Conservation (phyloP, 2,888 invertebrate genomes). For the Erebia aethiops region DNA sequence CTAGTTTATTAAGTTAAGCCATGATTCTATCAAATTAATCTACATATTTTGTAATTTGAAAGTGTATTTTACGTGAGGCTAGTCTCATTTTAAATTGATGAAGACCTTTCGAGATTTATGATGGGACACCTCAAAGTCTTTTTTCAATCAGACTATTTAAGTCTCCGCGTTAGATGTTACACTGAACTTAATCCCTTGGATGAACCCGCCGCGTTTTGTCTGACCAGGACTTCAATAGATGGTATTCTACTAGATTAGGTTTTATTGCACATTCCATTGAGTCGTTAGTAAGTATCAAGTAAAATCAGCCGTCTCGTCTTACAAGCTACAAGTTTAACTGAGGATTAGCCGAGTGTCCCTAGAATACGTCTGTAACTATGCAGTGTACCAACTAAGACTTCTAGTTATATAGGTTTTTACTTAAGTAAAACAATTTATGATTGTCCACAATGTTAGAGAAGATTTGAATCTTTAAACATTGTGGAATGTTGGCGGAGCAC, state of each 20-base stretch:
- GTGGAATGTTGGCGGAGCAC: no score
- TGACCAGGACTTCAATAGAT: background rate
- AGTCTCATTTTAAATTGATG: no score
- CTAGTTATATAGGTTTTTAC: background rate
- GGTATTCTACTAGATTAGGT: slow-evolving; percentile 15
- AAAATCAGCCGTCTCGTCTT: slow-evolving; percentile 17
- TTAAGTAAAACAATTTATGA: background rate
- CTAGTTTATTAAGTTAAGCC: no score
- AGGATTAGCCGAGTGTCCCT: background rate
- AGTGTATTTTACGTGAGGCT: no score
- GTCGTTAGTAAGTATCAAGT: slow-evolving; percentile 15
- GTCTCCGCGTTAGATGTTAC: no score
- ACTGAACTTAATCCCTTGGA: background rate
- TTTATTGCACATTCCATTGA: slow-evolving; percentile 24
- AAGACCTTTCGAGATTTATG: no score
- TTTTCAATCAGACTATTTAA: no score
- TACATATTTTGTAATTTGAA: no score
- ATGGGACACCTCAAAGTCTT: no score
- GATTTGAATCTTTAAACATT: no score
- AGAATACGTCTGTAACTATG: background rate
- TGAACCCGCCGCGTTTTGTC: background rate
- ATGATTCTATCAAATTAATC: no score
- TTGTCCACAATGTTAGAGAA: no score
- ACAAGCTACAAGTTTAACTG: slow-evolving; percentile 9
- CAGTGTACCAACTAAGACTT: background rate